phyloP scores from a whole-genome alignment of 2,888 invertebrate genomes.

The Bruchidius siliquastri region DNA sequence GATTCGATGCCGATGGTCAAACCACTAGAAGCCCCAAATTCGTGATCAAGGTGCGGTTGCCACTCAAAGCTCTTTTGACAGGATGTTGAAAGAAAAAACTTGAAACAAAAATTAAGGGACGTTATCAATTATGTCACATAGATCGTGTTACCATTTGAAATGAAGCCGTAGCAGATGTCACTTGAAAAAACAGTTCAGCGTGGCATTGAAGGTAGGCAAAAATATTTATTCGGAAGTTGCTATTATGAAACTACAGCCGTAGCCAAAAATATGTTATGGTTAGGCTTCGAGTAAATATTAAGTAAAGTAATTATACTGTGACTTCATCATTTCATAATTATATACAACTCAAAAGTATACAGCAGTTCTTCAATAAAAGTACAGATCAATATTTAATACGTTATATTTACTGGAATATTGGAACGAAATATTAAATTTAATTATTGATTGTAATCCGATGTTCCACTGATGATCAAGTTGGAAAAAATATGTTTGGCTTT shows the following conservation, averaged over 20 bases:
- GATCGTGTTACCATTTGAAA: background rate
- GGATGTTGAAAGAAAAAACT: background rate
- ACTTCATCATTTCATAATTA: no score
- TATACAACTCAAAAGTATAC: no score
- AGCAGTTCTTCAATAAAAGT: no score
- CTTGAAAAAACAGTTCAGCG: background rate
- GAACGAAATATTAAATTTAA: no score
- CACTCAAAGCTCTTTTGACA: background rate
- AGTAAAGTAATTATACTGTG: no score
- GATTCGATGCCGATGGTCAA: background rate
- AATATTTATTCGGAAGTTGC: background rate
- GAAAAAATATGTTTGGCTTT: no score
- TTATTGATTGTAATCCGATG: no score
- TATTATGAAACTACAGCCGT: background rate
- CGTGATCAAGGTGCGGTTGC: background rate
- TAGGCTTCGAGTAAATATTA: no score
- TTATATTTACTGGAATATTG: no score
- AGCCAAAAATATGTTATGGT: background rate
- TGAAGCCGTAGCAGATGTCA: background rate
- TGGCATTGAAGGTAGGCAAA: background rate
- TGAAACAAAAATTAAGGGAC: background rate
- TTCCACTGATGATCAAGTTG: no score
- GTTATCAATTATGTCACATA: background rate
- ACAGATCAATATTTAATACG: no score
- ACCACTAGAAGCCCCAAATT: background rate